Percentiles rank a stretch among this genome's conserved stretches.
These are phyloP conservation scores for Steinernema khuongi DNA, from an alignment of 1,140 invertebrate genomes.

Conservation along the genomic window DNA sequence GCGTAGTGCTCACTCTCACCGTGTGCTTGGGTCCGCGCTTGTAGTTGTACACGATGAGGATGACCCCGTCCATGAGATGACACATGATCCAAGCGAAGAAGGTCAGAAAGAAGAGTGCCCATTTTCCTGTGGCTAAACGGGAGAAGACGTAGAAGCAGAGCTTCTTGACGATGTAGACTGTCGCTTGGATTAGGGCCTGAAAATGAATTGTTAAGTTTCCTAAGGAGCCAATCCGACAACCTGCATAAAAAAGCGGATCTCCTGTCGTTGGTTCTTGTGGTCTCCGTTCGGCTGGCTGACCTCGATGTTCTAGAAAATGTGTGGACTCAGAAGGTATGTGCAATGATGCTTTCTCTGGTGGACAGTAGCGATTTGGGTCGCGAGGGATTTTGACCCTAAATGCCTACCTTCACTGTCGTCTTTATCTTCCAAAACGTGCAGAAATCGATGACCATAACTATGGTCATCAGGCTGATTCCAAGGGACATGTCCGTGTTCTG, in stretches of 20 bases:
- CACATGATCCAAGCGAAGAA: conserved; percentile 4
- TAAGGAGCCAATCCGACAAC: background rate
- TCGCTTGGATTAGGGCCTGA: background rate
- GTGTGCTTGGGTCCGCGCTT: no score
- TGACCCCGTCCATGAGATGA: background rate
- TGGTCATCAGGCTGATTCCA: background rate
- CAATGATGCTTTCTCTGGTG: no score
- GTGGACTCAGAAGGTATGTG: no score
- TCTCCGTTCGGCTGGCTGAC: background rate
- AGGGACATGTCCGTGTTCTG: background rate
- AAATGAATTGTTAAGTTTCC: background rate
- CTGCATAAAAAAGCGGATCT: background rate
- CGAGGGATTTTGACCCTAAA: no score
- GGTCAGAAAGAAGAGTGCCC: background rate
- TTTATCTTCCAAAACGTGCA: background rate
- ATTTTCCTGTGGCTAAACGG: background rate
- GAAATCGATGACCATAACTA: background rate
- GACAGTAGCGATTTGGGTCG: no score
- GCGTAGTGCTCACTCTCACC: no score
- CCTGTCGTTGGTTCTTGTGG: background rate
- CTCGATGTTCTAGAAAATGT: background rate
- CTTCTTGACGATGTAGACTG: conserved; percentile 7
- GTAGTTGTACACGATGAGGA: background rate
- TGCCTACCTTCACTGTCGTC: background rate
- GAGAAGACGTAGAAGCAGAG: conserved; percentile 5